Evolutionary conservation across 2,888 invertebrate genomes (phyloP).

Genomic region (Nipponacmea schrenckii): DNA sequence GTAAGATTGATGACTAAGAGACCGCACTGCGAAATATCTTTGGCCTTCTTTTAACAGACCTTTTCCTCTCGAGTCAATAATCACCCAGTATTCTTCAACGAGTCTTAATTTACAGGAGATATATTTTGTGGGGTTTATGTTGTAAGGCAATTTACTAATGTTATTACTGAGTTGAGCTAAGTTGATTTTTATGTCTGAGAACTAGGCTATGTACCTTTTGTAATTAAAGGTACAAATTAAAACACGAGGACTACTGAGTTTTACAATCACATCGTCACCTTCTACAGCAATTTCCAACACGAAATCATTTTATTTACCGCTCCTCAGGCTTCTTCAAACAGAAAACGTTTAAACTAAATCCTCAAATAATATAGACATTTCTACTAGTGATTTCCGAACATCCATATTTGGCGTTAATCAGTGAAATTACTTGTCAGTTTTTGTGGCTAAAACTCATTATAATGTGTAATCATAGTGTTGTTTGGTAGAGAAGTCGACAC

Average conservation of each 20-base stretch:
- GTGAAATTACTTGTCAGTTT: conserved; percentile 7
- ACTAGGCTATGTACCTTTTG: background rate
- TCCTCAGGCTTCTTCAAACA: background rate
- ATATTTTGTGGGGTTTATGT: background rate
- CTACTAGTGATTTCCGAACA: background rate
- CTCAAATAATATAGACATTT: conserved; percentile 7
- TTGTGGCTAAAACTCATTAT: conserved; percentile 9
- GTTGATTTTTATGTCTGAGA: background rate
- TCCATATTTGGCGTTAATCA: conserved; percentile 5
- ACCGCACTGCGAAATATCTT: no score
- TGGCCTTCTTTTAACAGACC: no score
- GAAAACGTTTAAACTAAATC: background rate
- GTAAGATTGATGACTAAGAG: no score
- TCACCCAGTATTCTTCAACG: background rate
- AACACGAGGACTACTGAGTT: background rate
- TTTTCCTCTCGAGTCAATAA: no score
- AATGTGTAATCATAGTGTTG: background rate
- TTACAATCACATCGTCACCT: background rate
- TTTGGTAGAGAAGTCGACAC: background rate
- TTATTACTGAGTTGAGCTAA: background rate
- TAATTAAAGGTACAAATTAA: conserved; percentile 8
- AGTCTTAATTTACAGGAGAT: background rate
- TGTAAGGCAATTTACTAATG: background rate
- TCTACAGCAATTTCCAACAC: background rate
- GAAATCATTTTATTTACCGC: background rate